A percentile compares a stretch with the other conserved stretches of the same genome.
These are phyloP conservation scores for Babyrousa celebensis DNA, from an alignment of 2,797 vertebrate genomes.

Conservation along the genomic window DNA sequence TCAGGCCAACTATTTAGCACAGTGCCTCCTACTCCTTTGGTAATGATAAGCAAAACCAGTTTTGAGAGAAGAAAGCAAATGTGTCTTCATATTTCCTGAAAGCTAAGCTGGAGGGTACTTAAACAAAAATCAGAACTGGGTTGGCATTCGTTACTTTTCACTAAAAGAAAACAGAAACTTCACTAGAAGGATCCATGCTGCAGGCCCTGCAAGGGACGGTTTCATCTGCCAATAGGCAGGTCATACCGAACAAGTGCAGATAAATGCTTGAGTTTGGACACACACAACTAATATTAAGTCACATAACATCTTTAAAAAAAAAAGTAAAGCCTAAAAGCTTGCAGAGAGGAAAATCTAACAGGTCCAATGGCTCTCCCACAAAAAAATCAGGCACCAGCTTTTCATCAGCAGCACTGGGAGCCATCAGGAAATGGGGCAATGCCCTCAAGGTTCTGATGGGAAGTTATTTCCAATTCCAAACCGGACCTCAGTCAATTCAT, in stretches of 20 bases:
- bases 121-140: not conserved
- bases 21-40: not conserved
- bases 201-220: not conserved
- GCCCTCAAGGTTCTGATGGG: not conserved
- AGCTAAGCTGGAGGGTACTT: not conserved
- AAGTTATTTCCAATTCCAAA: not conserved
- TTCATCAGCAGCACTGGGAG: not conserved
- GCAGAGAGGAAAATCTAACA: not conserved
- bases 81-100: not conserved
- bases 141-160: not conserved
- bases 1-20: not conserved
- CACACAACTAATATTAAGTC: not conserved
- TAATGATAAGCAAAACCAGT: not conserved
- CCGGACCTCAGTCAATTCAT: not conserved
- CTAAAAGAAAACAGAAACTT: not conserved
- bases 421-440: not conserved
- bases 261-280: not conserved
- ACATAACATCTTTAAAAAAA: not conserved
- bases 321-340: not conserved
- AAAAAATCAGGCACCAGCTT: not conserved
- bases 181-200: not conserved
- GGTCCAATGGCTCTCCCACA: not conserved
- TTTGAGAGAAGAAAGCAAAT: slow-evolving; percentile 3
- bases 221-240: not conserved
- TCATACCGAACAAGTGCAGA: not conserved